Evolutionary conservation across 2,888 invertebrate genomes (phyloP).

Genomic region (Pollenia amentaria): DNA sequence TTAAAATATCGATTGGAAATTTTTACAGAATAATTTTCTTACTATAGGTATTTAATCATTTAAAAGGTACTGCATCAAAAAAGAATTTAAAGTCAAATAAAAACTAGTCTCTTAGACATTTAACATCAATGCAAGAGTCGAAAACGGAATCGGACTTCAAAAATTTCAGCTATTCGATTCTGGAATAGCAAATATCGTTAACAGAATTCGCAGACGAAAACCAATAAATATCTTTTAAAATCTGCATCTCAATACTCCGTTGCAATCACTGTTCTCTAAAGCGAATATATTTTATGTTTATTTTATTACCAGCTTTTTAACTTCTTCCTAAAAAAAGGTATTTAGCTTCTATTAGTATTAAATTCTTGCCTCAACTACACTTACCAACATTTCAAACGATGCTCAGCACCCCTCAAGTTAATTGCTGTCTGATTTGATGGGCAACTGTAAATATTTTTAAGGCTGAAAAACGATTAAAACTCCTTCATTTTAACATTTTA

Average conservation of each 20-base stretch:
- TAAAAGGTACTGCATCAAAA: no score
- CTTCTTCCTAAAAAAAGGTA: conserved; percentile 20
- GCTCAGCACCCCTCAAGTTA: conserved; percentile 72
- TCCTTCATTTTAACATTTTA: conserved; percentile 60
- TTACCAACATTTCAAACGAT: conserved; percentile 17
- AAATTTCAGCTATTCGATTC: no score
- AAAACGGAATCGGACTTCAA: no score
- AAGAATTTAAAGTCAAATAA: no score
- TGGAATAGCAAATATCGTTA: no score
- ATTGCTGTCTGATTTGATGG: conserved; percentile 76
- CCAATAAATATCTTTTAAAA: neutral
- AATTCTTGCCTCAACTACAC: conserved; percentile 12
- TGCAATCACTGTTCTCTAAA: conserved; percentile 33
- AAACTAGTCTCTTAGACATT: no score
- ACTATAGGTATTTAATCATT: no score
- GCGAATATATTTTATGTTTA: neutral
- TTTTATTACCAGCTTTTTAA: conserved; percentile 30
- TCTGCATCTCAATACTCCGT: neutral
- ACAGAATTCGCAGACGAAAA: neutral
- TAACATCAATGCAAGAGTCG: no score
- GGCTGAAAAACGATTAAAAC: conserved; percentile 41
- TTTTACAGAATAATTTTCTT: no score
- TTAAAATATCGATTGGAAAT: no score
- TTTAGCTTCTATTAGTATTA: conserved; percentile 57
- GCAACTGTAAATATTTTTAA: conserved; percentile 67